A percentile compares a stretch with the other conserved stretches of the same genome.
These are phyloP conservation scores for Ageneiosus marmoratus DNA, from an alignment of 2,113 vertebrate genomes.

Conservation along the genomic window DNA sequence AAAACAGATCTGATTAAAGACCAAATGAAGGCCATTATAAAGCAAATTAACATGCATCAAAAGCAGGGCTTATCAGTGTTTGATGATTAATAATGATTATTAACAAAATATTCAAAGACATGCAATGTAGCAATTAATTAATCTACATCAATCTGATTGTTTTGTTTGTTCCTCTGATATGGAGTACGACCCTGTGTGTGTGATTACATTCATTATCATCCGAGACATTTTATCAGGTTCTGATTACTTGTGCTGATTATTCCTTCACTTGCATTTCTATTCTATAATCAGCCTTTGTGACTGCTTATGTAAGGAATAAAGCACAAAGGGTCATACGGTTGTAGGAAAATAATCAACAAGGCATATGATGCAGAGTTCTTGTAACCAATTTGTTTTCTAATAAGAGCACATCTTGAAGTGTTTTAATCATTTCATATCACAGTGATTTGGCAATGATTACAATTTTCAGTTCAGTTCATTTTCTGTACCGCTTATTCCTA, in stretches of 20 bases:
- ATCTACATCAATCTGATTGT: slow-evolving; percentile 32
- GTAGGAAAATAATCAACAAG: neutral
- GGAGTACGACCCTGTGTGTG: neutral
- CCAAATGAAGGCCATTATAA: slow-evolving; percentile 27
- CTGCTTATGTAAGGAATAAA: neutral
- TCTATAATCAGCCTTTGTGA: neutral
- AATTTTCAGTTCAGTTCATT: no score
- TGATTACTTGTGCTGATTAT: slow-evolving; percentile 11
- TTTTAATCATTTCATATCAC: neutral
- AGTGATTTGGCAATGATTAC: neutral
- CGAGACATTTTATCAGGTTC: neutral
- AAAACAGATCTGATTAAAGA: slow-evolving; percentile 30
- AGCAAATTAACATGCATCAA: slow-evolving; percentile 11
- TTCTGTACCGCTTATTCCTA: no score
- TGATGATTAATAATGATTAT: slow-evolving; percentile 12
- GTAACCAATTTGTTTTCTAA: neutral
- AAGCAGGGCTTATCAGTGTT: slow-evolving; percentile 1
- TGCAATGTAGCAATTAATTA: slow-evolving; percentile 24
- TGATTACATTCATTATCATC: slow-evolving; percentile 16
- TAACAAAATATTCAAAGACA: slow-evolving; percentile 34
- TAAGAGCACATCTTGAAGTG: neutral
- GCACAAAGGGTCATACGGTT: neutral
- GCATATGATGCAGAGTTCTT: neutral
- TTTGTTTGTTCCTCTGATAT: slow-evolving; percentile 23
- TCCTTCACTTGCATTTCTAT: neutral